phyloP scores from a whole-genome alignment of 2,797 vertebrate genomes.

The Carcharodon carcharias region DNA sequence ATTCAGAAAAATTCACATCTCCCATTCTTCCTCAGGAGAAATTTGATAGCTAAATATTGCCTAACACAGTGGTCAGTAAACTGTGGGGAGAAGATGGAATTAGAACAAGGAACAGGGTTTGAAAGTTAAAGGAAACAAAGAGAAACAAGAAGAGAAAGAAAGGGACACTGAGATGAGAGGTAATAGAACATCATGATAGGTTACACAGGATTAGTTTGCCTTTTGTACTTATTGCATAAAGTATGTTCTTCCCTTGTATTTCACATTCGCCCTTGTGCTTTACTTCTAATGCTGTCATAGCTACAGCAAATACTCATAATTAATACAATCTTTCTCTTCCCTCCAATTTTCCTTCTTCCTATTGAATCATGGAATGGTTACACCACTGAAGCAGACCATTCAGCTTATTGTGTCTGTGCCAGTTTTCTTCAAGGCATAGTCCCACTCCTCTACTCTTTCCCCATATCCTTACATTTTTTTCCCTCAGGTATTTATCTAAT shows the following conservation, averaged over 20 bases:
- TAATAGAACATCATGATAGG: neutral
- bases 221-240: neutral
- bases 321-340: neutral
- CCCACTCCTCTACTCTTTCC: neutral
- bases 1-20: too few species aligned
- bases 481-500: neutral
- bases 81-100: neutral
- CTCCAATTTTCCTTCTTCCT: neutral
- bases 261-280: neutral
- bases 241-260: neutral
- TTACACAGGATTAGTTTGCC: neutral
- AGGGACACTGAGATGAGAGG: neutral
- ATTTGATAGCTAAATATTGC: neutral
- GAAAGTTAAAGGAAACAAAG: neutral
- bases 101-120: neutral
- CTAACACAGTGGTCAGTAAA: neutral
- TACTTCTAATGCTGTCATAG: neutral
- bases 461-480: neutral
- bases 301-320: neutral
- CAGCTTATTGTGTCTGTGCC: too few species aligned
- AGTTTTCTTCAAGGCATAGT: neutral
- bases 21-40: neutral
- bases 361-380: neutral
- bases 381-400: neutral
- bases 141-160: neutral